Conservation (phyloP, 2,888 invertebrate genomes). For the Synanthedon andrenaeformis region DNA sequence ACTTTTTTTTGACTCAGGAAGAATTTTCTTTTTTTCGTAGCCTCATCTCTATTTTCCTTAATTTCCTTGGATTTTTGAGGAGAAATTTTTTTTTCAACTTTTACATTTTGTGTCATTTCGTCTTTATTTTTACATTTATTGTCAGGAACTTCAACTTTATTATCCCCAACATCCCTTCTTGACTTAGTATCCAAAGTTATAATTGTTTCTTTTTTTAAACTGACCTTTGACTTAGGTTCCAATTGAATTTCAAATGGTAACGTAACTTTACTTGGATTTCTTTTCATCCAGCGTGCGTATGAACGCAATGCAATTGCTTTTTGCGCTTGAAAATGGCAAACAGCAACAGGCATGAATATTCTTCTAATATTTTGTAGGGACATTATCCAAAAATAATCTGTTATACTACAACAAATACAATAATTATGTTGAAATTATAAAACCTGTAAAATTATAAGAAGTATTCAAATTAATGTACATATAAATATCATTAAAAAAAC, state of each 20-base stretch:
- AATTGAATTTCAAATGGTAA: slow-evolving; percentile 61
- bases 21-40: slow-evolving; percentile 36
- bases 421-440: too few species aligned
- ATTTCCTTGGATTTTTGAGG: slow-evolving; percentile 27
- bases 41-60: slow-evolving; percentile 34
- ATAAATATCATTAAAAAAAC: too few species aligned
- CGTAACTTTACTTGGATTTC: slow-evolving; percentile 61
- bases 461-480: too few species aligned
- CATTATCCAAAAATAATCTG: neutral
- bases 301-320: slow-evolving; percentile 19
- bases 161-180: slow-evolving; percentile 12
- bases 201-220: slow-evolving; percentile 48
- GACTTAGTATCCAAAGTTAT: slow-evolving; percentile 35
- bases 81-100: slow-evolving; percentile 1
- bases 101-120: neutral
- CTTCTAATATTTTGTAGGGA: neutral
- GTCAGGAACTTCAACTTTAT: slow-evolving; percentile 4
- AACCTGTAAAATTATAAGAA: too few species aligned
- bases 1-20: slow-evolving; percentile 51
- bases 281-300: slow-evolving; percentile 62
- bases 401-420: too few species aligned
- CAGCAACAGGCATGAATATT: slow-evolving; percentile 6
- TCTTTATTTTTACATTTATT: neutral
- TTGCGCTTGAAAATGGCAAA: slow-evolving; percentile 10
- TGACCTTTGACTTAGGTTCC: slow-evolving; percentile 24